Conservation (phyloP, 2,113 vertebrate genomes). For the Rattus rattus region DNA sequence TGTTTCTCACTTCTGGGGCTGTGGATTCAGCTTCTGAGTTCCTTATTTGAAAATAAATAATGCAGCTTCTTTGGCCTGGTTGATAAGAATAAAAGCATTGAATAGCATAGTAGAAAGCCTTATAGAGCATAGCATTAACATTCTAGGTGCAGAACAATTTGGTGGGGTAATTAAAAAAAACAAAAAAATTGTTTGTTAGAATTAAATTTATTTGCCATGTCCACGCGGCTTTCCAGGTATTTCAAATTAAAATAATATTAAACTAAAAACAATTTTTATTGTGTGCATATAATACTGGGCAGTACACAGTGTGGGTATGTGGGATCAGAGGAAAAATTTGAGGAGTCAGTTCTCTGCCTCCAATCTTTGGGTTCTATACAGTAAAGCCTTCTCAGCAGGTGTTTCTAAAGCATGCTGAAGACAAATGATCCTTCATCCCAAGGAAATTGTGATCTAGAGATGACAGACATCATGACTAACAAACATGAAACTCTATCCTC, state of each 20-base stretch:
- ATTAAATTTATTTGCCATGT: no score
- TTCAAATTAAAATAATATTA: not conserved
- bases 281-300: not conserved
- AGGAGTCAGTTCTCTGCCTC: not conserved
- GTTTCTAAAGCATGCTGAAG: not conserved
- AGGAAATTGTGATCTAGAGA: constrained; percentile 37
- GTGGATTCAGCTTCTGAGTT: no score
- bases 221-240: not conserved
- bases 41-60: no score
- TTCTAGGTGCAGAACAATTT: not conserved
- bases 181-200: not conserved
- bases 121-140: not conserved
- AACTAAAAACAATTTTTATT: not conserved
- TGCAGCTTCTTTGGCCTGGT: no score
- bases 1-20: no score
- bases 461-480: not conserved
- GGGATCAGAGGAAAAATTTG: not conserved
- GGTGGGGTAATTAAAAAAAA: not conserved
- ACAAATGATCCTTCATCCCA: not conserved
- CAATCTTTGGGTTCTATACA: no score
- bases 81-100: no score
- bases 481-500: not conserved
- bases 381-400: fast-evolving
- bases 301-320: no score
- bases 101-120: not conserved